Evolutionary conservation across 2,797 vertebrate genomes (phyloP), one percentile per base, ranked within the genome.

Genomic region (Hydrophis major): DNA sequence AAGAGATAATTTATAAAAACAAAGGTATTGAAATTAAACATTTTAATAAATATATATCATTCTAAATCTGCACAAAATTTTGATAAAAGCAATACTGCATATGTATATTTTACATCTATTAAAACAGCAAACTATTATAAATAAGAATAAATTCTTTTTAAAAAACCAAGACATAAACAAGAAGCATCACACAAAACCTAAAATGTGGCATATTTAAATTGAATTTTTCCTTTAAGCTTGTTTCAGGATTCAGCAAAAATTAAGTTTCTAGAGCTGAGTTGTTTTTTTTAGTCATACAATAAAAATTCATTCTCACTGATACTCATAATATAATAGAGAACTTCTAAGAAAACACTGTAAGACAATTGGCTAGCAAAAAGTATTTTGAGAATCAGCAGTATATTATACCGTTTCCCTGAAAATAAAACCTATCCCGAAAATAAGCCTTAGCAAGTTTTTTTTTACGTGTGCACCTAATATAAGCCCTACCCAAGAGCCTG

Each of bases 11-110:
- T 60, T 50, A 92, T 89, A 50, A 95, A 95, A 59, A 20, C 89
- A 60, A 94, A 6, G 92, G 50, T 32, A 8, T 66, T 2, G 90
- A 88, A 0, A 42, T 61, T 25, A 56, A 37, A 56, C 25, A 20
- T 10, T 86, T 87, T 56, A 63, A 91, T 22, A 61, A 60, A 63
- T 5, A 18, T 56, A 56, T 16, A 42, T 87, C 37, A 92, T 60
- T 28, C 28, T 86, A 87, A 4, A 18, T 0, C 10, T 18, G 25
- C 59, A 47, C 0, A 4, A 61, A 57, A 63, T 0, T 8, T 86
- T 0, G 0, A 14, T 28, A 27, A 88, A 32, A 28, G 50, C 28
- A 90, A 25, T 20, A 6, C 12, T 28, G 2, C 2, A 0, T 5
- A 7, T 32, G 1, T 78, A 16, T 6, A 87, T 32, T 47, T 47